Base-by-base conservation (phyloP, 92 coral and sea anemone species). In the Scolanthus callimorphus region DNA sequence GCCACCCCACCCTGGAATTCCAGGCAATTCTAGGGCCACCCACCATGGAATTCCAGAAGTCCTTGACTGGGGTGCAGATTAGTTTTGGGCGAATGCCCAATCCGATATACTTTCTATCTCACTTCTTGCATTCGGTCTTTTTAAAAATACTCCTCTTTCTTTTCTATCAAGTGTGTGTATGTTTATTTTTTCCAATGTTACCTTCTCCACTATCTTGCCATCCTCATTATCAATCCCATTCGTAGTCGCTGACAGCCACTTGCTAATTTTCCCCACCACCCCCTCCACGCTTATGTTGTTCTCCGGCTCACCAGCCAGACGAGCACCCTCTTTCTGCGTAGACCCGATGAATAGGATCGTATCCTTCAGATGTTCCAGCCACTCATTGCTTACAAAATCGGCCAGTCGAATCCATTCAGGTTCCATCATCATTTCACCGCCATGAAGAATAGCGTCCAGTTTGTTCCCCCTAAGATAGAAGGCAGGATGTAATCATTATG, bases 391-490 rank as follows among this genome's bases (percentile, higher is more conserved):
- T 22, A 92, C 49, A 37, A 71, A 65, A 50, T 92, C 94, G 31
- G 87, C 69, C 39, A 92, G 75, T 12, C 94, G 90, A 38, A 92
- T 89, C 98, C 98, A 92, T 27, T 92, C 98, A 1, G 96, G 61
- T 51, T 92, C 98, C 1, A 75, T 72, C 50, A 92, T 69, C 70
- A 60, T 73, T 21, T 89, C 96, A 29, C 81, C 96, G 25, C 98
- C 94, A 29, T 80, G 84, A 0, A 84, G 74, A 17, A 84, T 70
- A 2, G 94, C 48, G 59, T 83, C 80, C 51, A 92, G 75, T 52
- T 88, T 92, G 71, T 89, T 89, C 45, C 89, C 60, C 98, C 98
- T 92, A 25, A n/a, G 26, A 27, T 39, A 13, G 66, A 55, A 65
- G 38, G 23, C 8, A 45, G 21, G 21, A 45, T 45, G 21, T 17